Conservation (phyloP, 23 tunicate genomes). For the Trididemnum nubilum region DNA sequence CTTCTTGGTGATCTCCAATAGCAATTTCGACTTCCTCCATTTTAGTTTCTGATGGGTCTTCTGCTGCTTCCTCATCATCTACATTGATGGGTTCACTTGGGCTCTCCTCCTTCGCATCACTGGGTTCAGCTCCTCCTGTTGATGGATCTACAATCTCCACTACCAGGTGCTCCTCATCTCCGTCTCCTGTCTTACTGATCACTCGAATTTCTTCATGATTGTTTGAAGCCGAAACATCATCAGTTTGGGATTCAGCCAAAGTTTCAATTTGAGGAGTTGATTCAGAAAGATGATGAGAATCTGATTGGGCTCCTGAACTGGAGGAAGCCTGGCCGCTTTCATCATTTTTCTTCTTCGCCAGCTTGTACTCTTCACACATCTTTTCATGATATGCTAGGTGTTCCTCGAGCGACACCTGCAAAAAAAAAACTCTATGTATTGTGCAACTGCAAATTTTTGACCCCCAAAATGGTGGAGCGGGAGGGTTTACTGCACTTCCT, state of each 20-base stretch:
- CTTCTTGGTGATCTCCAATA: conserved; percentile 23
- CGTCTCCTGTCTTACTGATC: conserved; percentile 21
- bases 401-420: conserved; percentile 65
- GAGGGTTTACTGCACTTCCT: no score
- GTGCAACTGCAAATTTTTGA: no score
- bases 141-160: background rate
- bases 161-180: conserved; percentile 1
- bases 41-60: background rate
- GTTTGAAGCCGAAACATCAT: background rate
- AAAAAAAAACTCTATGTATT: no score
- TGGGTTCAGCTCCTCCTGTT: background rate
- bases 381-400: conserved; percentile 66
- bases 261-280: conserved; percentile 22
- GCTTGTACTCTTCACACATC: conserved; percentile 79
- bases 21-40: conserved; percentile 6
- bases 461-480: no score
- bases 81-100: conserved; percentile 21
- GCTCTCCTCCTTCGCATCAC: background rate
- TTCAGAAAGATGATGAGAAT: background rate
- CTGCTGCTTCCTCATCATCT: background rate
- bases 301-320: conserved; percentile 34
- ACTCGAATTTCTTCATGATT: conserved; percentile 28
- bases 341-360: conserved; percentile 39
- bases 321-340: conserved; percentile 50
- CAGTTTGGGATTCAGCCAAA: background rate